Base-by-base conservation (phyloP, 2,797 vertebrate species). In the Coranthus polyacanthus region DNA sequence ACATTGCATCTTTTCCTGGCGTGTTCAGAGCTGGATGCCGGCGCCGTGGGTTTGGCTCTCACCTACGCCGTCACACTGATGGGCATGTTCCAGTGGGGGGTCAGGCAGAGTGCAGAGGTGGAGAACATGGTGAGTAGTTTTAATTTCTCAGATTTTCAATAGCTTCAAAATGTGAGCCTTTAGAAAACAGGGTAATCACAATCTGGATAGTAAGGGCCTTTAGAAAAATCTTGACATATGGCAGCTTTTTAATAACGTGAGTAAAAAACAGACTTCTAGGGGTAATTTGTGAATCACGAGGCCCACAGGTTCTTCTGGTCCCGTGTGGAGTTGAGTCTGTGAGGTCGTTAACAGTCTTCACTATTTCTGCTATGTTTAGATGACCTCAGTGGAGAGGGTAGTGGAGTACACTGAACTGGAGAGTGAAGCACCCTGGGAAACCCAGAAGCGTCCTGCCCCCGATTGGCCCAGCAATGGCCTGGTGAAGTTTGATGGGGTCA, bases 341-440 rank as follows among this genome's bases (percentile, higher is more conserved):
- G n/a, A 42, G 38, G 17, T 21, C 1, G 17, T 26, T 32, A 11
- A 21, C 2, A 21, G n/a, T 50, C 10, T 20, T 38, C 5, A n/a
- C 16, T 44, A 1, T 51, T 0, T 41, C 37, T 1, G 0, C 2
- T 42, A 6, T 65, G 18, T 38, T 45, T 96, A 92, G 93, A 94
- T 99, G 98, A 98, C 96, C 2, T 98, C 97, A 0, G 97, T 97
- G 50, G 97, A 99, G 89, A 89, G 97, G 68, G 96, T 98, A 67
- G 90, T 97, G 55, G 97, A 99, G 62, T 99, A 98, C 66, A 96
- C 95, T 0, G 85, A 97, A 12, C 93, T 99, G 46, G 95, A 98
- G 76, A 96, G 93, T 12, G 98, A 99, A 90, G 97, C 96, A 1
- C 90, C 95, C 6, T 99, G 97, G 97, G 95, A 96, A 76, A 96